Conservation (phyloP, 1,140 invertebrate species). For the Coelopa frigida region DNA sequence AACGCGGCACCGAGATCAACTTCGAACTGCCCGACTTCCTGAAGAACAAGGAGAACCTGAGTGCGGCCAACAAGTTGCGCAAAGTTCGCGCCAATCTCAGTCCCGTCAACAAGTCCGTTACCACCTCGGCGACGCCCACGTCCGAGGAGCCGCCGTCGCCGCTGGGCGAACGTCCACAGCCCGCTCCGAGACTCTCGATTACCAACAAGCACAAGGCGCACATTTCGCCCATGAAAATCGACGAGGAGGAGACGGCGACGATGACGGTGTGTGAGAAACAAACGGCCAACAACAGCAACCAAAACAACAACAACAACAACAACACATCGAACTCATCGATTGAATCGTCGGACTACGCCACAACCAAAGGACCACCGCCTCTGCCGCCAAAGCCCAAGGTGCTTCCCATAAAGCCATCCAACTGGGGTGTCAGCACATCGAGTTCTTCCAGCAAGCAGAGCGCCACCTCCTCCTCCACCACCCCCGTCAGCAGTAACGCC, state of each 20-base stretch:
- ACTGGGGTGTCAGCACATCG: slow-evolving; percentile 46
- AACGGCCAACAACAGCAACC: no score
- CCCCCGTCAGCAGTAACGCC: slow-evolving; percentile 11
- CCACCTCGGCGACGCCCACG: slow-evolving; percentile 1
- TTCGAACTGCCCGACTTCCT: slow-evolving; percentile 74
- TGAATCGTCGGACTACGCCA: not conserved
- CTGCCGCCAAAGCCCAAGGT: slow-evolving; percentile 54
- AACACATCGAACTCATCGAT: not conserved
- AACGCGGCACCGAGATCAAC: slow-evolving; percentile 73
- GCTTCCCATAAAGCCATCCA: slow-evolving; percentile 51
- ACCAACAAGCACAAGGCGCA: slow-evolving; percentile 20
- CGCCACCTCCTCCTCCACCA: slow-evolving; percentile 24
- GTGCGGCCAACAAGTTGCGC: slow-evolving; percentile 31
- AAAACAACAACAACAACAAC: slow-evolving; percentile 1
- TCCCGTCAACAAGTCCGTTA: slow-evolving; percentile 24
- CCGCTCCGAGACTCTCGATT: slow-evolving; percentile 37
- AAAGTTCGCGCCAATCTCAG: slow-evolving; percentile 32
- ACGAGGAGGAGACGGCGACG: slow-evolving; percentile 10
- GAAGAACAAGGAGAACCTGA: slow-evolving; percentile 52
- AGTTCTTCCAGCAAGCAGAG: slow-evolving; percentile 15
- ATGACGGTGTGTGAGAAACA: not conserved
- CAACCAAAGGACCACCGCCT: slow-evolving; percentile 47
- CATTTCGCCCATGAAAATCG: slow-evolving; percentile 35
- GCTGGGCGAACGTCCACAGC: slow-evolving; percentile 23
- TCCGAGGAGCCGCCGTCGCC: slow-evolving; percentile 8